Evolutionary conservation across 64 coral and sea anemone species (phyloP), one percentile per base, ranked within the genome.

Genomic region (Orbicella faveolata): DNA sequence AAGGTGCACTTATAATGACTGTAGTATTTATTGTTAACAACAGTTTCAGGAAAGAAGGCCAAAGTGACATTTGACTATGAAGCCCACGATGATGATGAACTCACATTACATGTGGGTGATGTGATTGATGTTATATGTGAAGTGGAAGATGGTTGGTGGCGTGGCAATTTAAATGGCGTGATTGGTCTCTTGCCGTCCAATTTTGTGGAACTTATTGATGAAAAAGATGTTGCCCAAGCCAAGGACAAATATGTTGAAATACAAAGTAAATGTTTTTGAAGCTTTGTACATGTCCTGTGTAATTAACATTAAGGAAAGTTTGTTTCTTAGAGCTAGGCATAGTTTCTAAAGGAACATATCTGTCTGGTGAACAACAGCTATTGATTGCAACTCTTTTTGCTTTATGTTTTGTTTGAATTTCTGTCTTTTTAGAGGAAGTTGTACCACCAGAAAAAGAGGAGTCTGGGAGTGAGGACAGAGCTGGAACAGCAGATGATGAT

Each of bases 131-230:
- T 98, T 6, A 51, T 98, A 37, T 18, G 63, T 0, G 90, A 93
- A n/a, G 84, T 93, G 18, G 93, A 98, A 25, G 82, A 87, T 6
- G 96, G 96, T 1, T 98, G 96, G 96, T 98, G 96, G 96, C 80
- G 90, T 61, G 96, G 96, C 16, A 87, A 59, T 9, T 17, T 93
- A 1, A 63, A 63, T 48, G 90, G 88, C 23, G 90, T 87, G 17
- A 78, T 55, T 84, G 96, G 96, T 3, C 90, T 98, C 23, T 95
- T 98, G 63, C 96, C 96, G 57, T 90, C 94, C 26, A 98, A 98
- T 80, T 98, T 98, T 88, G 94, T 94, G 33, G 94, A 98, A 74
- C 62, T 94, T 8, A 70, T 98, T 16, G 87, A 75, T 52, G 93
- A 92, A 41, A 79, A 79, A 63, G 88, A 89, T 79, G 65, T 20